Evolutionary conservation across 1,140 invertebrate species (phyloP), one percentile per base, ranked within the genome.

Genomic region (Pararge aegeria): DNA sequence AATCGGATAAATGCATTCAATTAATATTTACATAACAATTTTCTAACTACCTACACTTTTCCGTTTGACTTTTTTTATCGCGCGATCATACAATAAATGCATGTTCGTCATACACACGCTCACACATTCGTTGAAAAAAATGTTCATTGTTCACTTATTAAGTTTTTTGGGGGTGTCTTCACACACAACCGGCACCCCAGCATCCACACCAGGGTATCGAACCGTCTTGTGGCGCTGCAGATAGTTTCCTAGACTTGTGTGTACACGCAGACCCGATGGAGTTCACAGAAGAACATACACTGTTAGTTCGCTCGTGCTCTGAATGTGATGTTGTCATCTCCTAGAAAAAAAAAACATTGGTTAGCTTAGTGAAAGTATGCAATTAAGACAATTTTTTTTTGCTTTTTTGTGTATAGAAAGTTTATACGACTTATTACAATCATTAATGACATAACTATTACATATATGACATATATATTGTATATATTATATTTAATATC

Each of bases 201-300:
- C 96, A 96, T 0, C 94, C 95, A 72, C 95, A 96, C 95, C 96
- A 97, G 0, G 95, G 96, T 66, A 96, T 94, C 75, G 93, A 95
- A 27, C 93, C 94, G 59, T 92, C 93, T 21, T 91, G 88, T 18
- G 92, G 91, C 38, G 93, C 93, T 0, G 82, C 90, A 0, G 93
- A 93, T 37, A 92, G 85, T 55, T 93, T 94, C 10, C 93, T 87
- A 15, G 83, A 85, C 69, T 93, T 94, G 69, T 90, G 86, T 0
- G 83, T 90, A 61, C 91, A 86, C 75, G 93, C 92, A 56, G 93
- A 94, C 4, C 88, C 92, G 37, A 91, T 80, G 12, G 92, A 92
- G 54, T 92, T 92, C 2, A 91, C 84, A 0, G 92, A 92, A 0
- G 92, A 93, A 52, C 92, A 93, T 51, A 93, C 75, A 66, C 94